Percentiles rank a stretch among this genome's conserved stretches.
Conservation (phyloP, 2,888 invertebrate genomes). For the Lycocerus yunnanus region DNA sequence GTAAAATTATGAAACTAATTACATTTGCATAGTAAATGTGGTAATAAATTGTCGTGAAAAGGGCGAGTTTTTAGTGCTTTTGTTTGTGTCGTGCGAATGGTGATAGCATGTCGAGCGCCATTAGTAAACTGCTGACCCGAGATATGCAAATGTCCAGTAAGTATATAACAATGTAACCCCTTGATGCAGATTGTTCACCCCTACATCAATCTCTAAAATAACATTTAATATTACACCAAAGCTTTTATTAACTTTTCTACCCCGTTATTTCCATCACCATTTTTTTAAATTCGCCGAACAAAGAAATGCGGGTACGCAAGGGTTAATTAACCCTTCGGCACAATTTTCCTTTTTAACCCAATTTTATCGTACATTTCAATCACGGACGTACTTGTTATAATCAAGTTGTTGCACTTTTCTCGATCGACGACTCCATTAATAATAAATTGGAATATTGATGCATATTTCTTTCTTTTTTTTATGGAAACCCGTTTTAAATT, state of each 20-base stretch:
- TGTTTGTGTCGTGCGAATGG: conserved; percentile 45
- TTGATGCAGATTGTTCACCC: conserved; percentile 43
- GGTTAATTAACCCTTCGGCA: neutral
- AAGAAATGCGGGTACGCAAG: neutral
- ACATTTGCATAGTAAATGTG: conserved; percentile 48
- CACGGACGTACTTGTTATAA: neutral
- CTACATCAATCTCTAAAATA: conserved; percentile 25
- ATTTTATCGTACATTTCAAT: neutral
- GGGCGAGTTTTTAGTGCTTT: conserved; percentile 47
- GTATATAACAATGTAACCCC: conserved; percentile 35
- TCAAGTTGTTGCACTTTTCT: neutral
- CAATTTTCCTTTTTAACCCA: neutral
- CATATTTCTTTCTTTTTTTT: neutral
- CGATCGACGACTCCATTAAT: neutral
- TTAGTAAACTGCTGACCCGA: conserved; percentile 47
- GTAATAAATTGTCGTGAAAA: conserved; percentile 47
- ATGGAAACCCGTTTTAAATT: neutral
- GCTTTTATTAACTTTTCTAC: neutral
- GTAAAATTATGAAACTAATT: conserved; percentile 41
- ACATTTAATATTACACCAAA: conserved; percentile 15
- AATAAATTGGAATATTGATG: neutral
- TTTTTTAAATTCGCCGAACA: neutral
- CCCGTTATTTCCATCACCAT: neutral
- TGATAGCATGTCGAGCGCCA: conserved; percentile 48
- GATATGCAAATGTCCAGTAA: conserved; percentile 47